Evolutionary conservation across 2,113 vertebrate species (phyloP).

Genomic region (Dryoscopus gambensis): DNA sequence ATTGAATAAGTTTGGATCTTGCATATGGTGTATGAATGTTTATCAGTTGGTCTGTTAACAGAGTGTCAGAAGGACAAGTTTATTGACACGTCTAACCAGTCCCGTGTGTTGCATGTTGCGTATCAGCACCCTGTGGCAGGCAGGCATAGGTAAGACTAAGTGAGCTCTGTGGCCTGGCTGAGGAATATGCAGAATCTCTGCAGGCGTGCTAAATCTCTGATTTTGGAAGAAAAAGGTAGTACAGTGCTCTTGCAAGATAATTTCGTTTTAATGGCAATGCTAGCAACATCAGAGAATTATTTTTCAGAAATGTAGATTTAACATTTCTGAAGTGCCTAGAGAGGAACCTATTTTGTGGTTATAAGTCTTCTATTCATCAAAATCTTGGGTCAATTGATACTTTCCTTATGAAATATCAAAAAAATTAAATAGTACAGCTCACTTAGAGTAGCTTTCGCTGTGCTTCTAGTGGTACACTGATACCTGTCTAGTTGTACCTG

Average conservation of each 20-base stretch:
- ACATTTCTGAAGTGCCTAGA: neutral
- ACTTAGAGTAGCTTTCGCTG: neutral
- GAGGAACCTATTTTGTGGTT: neutral
- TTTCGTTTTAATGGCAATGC: neutral
- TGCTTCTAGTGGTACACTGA: neutral
- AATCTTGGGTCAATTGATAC: neutral
- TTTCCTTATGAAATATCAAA: neutral
- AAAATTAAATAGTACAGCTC: neutral
- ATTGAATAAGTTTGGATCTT: neutral
- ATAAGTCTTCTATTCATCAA: neutral
- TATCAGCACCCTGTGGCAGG: neutral
- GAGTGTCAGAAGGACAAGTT: neutral
- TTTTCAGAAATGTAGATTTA: neutral
- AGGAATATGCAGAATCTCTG: neutral
- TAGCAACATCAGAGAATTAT: neutral
- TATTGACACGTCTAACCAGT: neutral
- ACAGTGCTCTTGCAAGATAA: neutral
- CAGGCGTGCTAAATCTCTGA: neutral
- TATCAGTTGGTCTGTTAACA: neutral
- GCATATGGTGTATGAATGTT: neutral
- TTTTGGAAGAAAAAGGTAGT: neutral
- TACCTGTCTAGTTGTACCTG: neutral
- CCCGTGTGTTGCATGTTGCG: neutral
- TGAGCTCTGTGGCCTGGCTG: neutral
- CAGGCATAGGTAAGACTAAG: neutral